These are phyloP conservation scores for Pecten maximus DNA, from an alignment of 2,888 invertebrate species.

Conservation along the genomic window DNA sequence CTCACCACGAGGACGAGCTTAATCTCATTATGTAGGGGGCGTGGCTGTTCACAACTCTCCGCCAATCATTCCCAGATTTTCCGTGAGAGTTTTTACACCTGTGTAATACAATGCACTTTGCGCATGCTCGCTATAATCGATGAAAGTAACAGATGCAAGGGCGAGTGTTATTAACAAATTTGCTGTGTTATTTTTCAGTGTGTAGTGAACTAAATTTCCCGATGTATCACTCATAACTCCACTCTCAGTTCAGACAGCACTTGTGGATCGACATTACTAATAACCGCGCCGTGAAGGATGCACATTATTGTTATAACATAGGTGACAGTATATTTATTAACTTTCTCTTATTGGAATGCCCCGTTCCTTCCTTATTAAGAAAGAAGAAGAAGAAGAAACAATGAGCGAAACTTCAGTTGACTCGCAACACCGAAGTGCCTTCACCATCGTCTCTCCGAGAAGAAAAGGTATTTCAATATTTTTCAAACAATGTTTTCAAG, in stretches of 20 bases:
- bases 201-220: constrained; percentile 2
- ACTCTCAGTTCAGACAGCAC: background rate
- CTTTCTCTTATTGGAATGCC: constrained; percentile 50
- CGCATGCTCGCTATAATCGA: constrained; percentile 47
- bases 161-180: constrained; percentile 29
- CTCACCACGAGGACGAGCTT: background rate
- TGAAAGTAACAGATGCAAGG: constrained; percentile 12
- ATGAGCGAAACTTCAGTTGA: constrained; percentile 41
- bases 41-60: constrained; percentile 30
- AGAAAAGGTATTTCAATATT: constrained; percentile 45
- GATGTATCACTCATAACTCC: constrained; percentile 9
- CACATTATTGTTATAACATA: background rate
- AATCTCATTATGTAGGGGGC: background rate
- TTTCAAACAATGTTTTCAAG: background rate
- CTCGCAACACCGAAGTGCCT: constrained; percentile 59
- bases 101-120: constrained; percentile 42
- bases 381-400: constrained; percentile 35
- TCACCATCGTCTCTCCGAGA: constrained; percentile 53
- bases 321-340: background rate
- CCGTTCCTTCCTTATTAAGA: constrained; percentile 60
- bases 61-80: constrained; percentile 51
- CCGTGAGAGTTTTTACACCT: constrained; percentile 55
- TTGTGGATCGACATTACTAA: background rate
- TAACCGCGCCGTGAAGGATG: background rate
- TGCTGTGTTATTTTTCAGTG: constrained; percentile 33